Base-by-base conservation (phyloP, 2,888 invertebrate species). In the Drosophila rellima region DNA sequence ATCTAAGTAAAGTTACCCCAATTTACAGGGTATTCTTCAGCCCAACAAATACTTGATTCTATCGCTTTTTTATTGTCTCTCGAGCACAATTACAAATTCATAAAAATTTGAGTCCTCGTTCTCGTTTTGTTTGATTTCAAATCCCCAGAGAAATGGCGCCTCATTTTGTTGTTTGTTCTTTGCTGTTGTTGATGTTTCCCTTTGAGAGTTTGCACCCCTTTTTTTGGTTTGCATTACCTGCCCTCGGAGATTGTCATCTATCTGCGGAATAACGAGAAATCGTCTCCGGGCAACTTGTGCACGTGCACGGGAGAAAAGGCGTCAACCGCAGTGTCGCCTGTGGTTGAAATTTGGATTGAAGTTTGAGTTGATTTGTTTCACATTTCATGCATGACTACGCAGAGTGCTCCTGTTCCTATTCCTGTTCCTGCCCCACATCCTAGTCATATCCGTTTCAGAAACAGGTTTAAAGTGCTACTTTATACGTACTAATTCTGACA, bases 241-340 rank as follows among this genome's bases (percentile, higher is more conserved):
- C 59, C 26, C 26, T 18, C n/a, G 11, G 20, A 70, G 76, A 72
- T 78, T 65, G 45, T 67, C 60, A 70, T 71, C 72, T 66, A 70
- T 60, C 50, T 50, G 3, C 35, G 56, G 39, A 31, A 39, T 37
- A 47, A 60, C 31, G 40, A 44, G 60, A 47, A 65, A 50, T 33
- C 57, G 56, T 55, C 59, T 68, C 48, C 15, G 29, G 48, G 26
- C 40, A 40, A 23, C 40, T 29, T 10, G 40, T 55, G 76, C 84
- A 81, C 83, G 81, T 81, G 81, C 69, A 74, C 26, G 3, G 13
- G 54, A 6, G 54, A 6, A 42, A n/a, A 20, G 65, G 42, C 59
- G 50, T 55, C 50, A 51, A 69, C 66, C 66, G 20, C 69, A 55
- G 17, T 70, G 60, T 63, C 33, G 63, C 29, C 57, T 70, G 82